Base-by-base conservation (phyloP, 2,113 vertebrate genomes). In the Chunga burmeisteri region DNA sequence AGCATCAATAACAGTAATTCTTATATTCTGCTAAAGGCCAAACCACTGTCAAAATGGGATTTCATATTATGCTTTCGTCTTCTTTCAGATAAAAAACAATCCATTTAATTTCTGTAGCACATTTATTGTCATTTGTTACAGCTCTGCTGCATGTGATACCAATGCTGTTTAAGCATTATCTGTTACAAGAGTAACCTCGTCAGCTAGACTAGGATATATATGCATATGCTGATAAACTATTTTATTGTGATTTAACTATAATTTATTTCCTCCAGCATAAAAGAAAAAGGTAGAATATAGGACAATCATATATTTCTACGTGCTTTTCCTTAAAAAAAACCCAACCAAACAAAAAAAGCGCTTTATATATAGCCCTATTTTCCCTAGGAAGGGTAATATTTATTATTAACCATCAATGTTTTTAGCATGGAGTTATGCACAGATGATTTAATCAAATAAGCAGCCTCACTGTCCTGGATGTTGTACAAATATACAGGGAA, bases 151-250 rank as follows among this genome's bases (percentile, higher is more conserved):
- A 50, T 61, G 42, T 94, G 70, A 49, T 88, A 25, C 68, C 73
- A 61, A 29, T 80, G 68, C 66, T 63, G 42, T 70, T 88, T 87
- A 94, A 93, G 92, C 93, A 87, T 61, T 91, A 93, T 53, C 62
- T 82, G n/a, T 78, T 91, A 65, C 30, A 89, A n/a, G 30, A 96
- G 32, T 84, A 95, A 96, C 49, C 44, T 88, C 3, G 0, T 67
- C 91, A 93, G 88, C 66, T 90, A 80, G 80, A 89, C 85, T 83
- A 21, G 13, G 22, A 82, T 82, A 47, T 42, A 88, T 40, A 44
- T 79, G 47, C 44, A 79, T 65, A 84, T 79, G 55, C 36, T 83
- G 62, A 88, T 80, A 92, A 90, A 85, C 23, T 77, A 34, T 84
- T 95, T 95, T 75, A 56, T 78, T 91, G 55, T 63, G 38, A 77